phyloP scores from a whole-genome alignment of 2,888 invertebrate genomes.

The Nymphalis urticae region DNA sequence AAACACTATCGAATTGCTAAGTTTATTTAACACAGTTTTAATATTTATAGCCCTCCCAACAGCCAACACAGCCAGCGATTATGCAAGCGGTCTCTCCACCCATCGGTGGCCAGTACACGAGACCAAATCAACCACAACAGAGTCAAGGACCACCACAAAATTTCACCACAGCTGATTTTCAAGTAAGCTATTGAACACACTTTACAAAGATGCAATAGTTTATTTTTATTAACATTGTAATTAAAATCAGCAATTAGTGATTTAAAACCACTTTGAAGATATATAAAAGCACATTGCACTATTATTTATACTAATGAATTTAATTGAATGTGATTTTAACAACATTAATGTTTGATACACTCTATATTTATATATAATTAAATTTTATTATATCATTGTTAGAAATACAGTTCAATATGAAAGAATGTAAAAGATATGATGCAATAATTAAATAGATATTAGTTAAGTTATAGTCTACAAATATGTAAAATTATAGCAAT shows the following conservation, averaged over 20 bases:
- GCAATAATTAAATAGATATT: neutral
- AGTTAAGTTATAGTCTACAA: neutral
- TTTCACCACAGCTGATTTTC: constrained; percentile 87
- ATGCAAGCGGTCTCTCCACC: constrained; percentile 90
- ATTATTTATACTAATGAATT: no score
- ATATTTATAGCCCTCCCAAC: constrained; percentile 55
- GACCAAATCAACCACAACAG: constrained; percentile 82
- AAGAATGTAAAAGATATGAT: neutral
- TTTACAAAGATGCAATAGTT: no score
- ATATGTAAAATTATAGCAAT: constrained; percentile 8
- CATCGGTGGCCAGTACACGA: constrained; percentile 82
- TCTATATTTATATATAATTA: no score
- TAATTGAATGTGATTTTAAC: no score
- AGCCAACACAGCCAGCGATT: constrained; percentile 87
- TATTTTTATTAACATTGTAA: neutral
- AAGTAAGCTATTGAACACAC: constrained; percentile 72
- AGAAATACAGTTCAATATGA: neutral
- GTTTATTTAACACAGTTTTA: neutral
- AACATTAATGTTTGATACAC: no score
- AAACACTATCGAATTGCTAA: no score
- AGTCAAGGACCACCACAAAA: constrained; percentile 77
- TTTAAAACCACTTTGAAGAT: neutral
- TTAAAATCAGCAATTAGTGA: neutral
- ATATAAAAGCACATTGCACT: no score
- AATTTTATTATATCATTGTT: neutral